phyloP scores from a whole-genome alignment of 2,797 vertebrate species.

The Rhinatrema bivittatum region DNA sequence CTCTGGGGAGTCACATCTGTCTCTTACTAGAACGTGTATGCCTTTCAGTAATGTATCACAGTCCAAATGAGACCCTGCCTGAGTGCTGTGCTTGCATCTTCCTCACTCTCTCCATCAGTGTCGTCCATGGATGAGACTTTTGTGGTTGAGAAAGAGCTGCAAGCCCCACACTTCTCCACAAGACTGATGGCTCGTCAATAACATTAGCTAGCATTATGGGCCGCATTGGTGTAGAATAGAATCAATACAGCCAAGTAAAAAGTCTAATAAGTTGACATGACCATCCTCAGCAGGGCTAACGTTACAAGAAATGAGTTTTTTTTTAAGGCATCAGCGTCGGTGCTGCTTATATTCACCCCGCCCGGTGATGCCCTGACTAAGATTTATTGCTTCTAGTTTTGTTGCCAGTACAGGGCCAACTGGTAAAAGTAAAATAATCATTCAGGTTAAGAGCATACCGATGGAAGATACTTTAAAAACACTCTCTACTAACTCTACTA shows the following conservation, averaged over 20 bases:
- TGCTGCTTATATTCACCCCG: conserved; percentile 52
- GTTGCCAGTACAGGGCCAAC: conserved; percentile 20
- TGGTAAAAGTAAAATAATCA: conserved; percentile 31
- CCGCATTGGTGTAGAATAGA: conserved; percentile 83
- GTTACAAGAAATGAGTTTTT: conserved; percentile 86
- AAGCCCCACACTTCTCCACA: conserved; percentile 81
- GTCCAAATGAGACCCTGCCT: conserved; percentile 34
- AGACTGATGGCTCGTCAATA: conserved; percentile 97
- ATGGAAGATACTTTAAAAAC: conserved; percentile 4
- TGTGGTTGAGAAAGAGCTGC: conserved; percentile 77
- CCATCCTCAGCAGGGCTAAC: conserved; percentile 70
- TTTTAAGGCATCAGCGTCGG: conserved; percentile 72
- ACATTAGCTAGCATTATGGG: conserved; percentile 92
- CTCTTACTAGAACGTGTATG: conserved; percentile 37
- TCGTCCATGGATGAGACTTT: conserved; percentile 72
- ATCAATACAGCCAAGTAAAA: conserved; percentile 89
- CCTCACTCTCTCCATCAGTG: conserved; percentile 71
- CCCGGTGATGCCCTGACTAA: conserved; percentile 50
- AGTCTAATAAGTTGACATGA: conserved; percentile 82
- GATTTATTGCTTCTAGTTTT: conserved; percentile 55
- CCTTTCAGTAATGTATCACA: conserved; percentile 55
- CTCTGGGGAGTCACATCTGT: conserved; percentile 51
- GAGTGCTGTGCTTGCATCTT: conserved; percentile 73
- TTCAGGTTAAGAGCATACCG: conserved; percentile 37
- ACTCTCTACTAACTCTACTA: background rate